Percentiles rank a stretch among this genome's conserved stretches.
These are phyloP conservation scores for Lytechinus variegatus DNA, from an alignment of 35 echinoderm and acorn worm genomes.

Conservation along the genomic window DNA sequence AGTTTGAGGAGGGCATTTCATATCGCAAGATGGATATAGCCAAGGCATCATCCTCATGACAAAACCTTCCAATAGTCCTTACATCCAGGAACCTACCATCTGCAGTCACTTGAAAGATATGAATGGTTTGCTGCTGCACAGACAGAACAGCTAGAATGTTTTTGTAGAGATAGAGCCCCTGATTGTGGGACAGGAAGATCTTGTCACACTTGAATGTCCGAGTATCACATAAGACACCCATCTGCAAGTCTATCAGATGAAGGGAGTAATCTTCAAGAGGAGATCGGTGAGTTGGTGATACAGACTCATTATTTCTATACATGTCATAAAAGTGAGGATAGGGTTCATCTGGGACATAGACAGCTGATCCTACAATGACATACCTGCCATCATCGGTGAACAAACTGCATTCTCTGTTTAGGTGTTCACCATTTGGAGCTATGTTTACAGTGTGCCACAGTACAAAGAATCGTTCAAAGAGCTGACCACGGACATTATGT, in stretches of 20 bases:
- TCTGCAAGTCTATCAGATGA: constrained; percentile 87
- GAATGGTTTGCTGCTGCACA: constrained; percentile 97
- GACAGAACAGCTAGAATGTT: constrained; percentile 97
- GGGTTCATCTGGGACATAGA: constrained; percentile 90
- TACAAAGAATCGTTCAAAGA: constrained; percentile 85
- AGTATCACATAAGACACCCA: constrained; percentile 90
- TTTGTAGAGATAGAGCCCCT: constrained; percentile 94
- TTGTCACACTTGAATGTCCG: constrained; percentile 95
- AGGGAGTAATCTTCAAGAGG: constrained; percentile 97
- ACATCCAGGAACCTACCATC: constrained; percentile 98
- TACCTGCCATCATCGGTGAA: constrained; percentile 98
- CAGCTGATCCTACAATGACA: constrained; percentile 96
- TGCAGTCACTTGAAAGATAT: constrained; percentile 96
- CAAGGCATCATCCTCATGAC: constrained; percentile 94
- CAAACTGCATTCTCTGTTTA: constrained; percentile 97
- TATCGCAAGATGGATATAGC: constrained; percentile 57
- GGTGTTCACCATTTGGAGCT: constrained; percentile 91
- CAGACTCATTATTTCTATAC: constrained; percentile 97
- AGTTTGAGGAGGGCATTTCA: background rate
- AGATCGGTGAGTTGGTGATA: constrained; percentile 88
- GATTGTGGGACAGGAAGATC: constrained; percentile 97
- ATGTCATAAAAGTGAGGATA: constrained; percentile 93
- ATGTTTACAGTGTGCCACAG: constrained; percentile 87
- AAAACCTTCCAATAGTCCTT: constrained; percentile 91
- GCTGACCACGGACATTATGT: constrained; percentile 65